These are phyloP conservation scores for Cebidichthys violaceus DNA, from an alignment of 2,113 vertebrate species.

Conservation along the genomic window DNA sequence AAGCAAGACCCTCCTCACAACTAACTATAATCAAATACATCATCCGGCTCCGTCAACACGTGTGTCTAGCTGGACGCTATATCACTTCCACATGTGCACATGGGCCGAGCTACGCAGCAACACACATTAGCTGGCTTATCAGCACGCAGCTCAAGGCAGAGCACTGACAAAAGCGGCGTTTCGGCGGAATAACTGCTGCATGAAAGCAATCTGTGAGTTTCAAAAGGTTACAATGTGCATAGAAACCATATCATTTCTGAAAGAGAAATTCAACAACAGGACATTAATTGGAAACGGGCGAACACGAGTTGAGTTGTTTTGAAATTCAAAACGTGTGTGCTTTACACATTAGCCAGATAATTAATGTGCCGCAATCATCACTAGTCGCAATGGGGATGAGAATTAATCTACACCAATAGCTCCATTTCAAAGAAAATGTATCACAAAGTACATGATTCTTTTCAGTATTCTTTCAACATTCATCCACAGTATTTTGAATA, in stretches of 20 bases:
- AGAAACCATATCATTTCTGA: slow-evolving; percentile 60
- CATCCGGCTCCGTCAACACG: slow-evolving; percentile 78
- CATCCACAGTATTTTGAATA: slow-evolving; percentile 78
- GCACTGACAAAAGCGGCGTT: slow-evolving; percentile 69
- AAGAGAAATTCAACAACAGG: slow-evolving; percentile 65
- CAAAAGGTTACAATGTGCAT: slow-evolving; percentile 77
- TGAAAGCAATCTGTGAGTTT: slow-evolving; percentile 79
- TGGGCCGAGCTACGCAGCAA: slow-evolving; percentile 32
- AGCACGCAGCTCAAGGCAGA: slow-evolving; percentile 63
- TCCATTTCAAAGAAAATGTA: slow-evolving; percentile 74
- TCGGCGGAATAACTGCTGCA: slow-evolving; percentile 71
- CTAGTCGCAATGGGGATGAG: slow-evolving; percentile 60
- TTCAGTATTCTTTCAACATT: slow-evolving; percentile 76
- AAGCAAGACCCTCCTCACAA: slow-evolving; percentile 65
- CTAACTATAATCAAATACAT: slow-evolving; percentile 80
- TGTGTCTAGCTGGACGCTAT: slow-evolving; percentile 73
- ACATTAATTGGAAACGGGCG: slow-evolving; percentile 73
- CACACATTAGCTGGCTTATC: slow-evolving; percentile 71
- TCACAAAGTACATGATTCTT: slow-evolving; percentile 65
- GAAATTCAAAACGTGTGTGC: slow-evolving; percentile 70
- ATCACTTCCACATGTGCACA: slow-evolving; percentile 80
- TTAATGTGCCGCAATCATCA: slow-evolving; percentile 71
- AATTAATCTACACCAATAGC: slow-evolving; percentile 75
- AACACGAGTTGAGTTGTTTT: slow-evolving; percentile 68
- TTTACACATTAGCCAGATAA: slow-evolving; percentile 71